Evolutionary conservation across 2,888 invertebrate species (phyloP), one percentile per base, ranked within the genome.

Genomic region (Acronicta psi): DNA sequence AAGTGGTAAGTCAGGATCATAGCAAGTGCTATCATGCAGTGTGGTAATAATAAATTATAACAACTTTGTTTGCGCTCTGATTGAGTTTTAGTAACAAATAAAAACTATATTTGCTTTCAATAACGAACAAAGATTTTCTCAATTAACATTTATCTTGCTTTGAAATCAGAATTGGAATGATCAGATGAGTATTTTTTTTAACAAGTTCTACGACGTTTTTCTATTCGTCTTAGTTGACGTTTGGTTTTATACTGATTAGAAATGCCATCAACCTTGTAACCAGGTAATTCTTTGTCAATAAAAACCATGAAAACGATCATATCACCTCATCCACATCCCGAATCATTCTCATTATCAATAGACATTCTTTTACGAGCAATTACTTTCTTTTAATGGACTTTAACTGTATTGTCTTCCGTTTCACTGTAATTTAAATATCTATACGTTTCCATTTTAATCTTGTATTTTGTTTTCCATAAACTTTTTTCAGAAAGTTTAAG

Each of bases 341-440:
- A 68, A 77, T 73, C 66, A 62, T 57, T 60, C 46, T 47, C 43
- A 59, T 68, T 69, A 69, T 66, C 65, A 56, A 61, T 53, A 41
- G 54, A 49, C 44, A 37, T 49, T 45, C 58, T 70, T 73, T 73
- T 74, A 77, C 70, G 76, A 73, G 42, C 74, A 73, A 69, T 73
- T 69, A 72, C 42, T 43, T 60, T 29, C 42, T 59, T 64, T 66
- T 73, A 68, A 68, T 61, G 56, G 25, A 49, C 47, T 55, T 56
- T 46, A 37, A 49, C 61, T 64, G 63, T 69, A 60, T 69, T 66
- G 71, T 63, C 49, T 55, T 52, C 38, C 58, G 50, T 55, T 57
- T 17, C 20, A 42, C 43, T 50, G 47, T 56, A 73, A 51, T 56
- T 69, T 59, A 58, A 47, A 36, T 51, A 34, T n/a, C n/a, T n/a